These are phyloP conservation scores for Cephus rjabovi DNA, from an alignment of 2,888 invertebrate species.

Conservation along the genomic window DNA sequence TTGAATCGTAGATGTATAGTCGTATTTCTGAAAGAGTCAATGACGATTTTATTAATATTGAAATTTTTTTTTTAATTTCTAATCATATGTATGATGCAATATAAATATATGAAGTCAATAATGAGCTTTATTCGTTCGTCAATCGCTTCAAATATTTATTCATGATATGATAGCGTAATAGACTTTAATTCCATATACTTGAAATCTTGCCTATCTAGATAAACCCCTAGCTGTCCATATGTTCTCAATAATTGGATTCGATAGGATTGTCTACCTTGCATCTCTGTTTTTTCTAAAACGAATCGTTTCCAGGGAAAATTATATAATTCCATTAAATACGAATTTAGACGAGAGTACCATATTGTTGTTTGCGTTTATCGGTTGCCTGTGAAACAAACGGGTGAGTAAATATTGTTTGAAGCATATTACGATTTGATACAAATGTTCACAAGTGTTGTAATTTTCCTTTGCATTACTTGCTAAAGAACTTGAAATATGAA, in stretches of 20 bases:
- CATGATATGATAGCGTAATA: not conserved
- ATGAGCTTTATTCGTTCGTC: too few relatives aligned
- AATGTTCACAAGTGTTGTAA: too few relatives aligned
- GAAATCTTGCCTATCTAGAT: not conserved
- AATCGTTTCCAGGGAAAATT: not conserved
- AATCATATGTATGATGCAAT: too few relatives aligned
- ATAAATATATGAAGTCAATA: too few relatives aligned
- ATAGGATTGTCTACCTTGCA: too few relatives aligned
- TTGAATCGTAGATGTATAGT: too few relatives aligned
- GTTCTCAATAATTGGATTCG: not conserved
- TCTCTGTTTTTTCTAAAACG: not conserved
- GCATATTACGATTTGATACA: not conserved
- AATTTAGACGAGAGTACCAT: not conserved
- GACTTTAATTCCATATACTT: not conserved
- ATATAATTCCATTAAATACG: not conserved
- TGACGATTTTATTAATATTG: too few relatives aligned
- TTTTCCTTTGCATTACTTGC: too few relatives aligned
- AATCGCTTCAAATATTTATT: not conserved
- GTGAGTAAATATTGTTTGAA: constrained; percentile 1
- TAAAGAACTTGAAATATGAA: too few relatives aligned
- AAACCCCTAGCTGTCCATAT: not conserved
- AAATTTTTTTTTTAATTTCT: too few relatives aligned
- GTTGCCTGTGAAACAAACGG: not conserved
- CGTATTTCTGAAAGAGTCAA: too few relatives aligned
- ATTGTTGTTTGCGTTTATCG: not conserved